Evolutionary conservation across 2,113 vertebrate species (phyloP).

Genomic region (Galeopterus variegatus): DNA sequence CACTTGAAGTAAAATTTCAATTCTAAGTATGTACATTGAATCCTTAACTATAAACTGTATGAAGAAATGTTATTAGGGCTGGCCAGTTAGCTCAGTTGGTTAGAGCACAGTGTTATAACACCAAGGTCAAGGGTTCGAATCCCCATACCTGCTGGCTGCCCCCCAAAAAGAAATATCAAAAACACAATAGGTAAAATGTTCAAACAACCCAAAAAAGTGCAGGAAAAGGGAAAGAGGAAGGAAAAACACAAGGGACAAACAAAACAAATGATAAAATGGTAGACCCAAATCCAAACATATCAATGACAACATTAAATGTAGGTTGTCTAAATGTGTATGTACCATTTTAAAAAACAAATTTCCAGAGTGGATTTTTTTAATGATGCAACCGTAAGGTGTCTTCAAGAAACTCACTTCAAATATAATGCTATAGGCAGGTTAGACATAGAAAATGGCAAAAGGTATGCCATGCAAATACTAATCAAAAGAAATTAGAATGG

Average conservation of each 20-base stretch:
- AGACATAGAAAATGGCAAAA: constrained; percentile 64
- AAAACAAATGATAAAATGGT: constrained; percentile 41
- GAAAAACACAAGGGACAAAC: neutral
- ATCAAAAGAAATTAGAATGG: constrained; percentile 50
- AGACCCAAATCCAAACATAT: neutral
- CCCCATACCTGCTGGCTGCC: no score
- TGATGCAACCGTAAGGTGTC: constrained; percentile 4
- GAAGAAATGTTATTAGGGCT: neutral
- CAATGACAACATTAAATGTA: constrained; percentile 42
- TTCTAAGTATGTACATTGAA: constrained; percentile 37
- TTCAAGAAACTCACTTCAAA: constrained; percentile 49
- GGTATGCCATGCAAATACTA: constrained; percentile 37
- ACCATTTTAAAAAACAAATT: neutral
- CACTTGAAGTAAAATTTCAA: constrained; percentile 26
- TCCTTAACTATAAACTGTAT: constrained; percentile 29
- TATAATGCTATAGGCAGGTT: constrained; percentile 24
- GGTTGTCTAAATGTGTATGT: neutral
- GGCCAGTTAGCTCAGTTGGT: no score
- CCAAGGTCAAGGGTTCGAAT: no score
- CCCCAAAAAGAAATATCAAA: neutral
- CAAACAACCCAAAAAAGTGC: neutral
- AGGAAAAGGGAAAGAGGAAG: neutral
- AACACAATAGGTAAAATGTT: constrained; percentile 28
- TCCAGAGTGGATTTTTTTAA: constrained; percentile 32
- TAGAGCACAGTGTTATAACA: no score